Percentiles rank a stretch among this genome's conserved stretches.
Conservation (phyloP, 2,888 invertebrate genomes). For the Nymphalis urticae region DNA sequence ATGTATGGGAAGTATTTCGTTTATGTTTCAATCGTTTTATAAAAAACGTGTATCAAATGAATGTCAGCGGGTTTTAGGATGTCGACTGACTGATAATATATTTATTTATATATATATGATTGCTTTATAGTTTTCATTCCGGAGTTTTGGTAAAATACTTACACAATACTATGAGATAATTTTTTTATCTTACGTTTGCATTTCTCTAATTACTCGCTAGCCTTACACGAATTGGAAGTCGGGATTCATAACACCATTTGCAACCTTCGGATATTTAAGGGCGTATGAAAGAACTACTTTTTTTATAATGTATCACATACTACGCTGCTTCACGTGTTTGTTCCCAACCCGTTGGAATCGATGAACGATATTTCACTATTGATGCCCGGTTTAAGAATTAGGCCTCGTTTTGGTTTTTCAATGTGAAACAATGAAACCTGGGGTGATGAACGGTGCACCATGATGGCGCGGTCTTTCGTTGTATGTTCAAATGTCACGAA, state of each 20-base stretch:
- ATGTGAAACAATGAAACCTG: not conserved
- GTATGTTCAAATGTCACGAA: slow-evolving; percentile 45
- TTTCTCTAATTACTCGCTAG: slow-evolving; percentile 74
- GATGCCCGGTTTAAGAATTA: slow-evolving; percentile 23
- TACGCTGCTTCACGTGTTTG: slow-evolving; percentile 68
- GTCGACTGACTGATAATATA: slow-evolving; percentile 68
- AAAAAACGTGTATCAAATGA: slow-evolving; percentile 79
- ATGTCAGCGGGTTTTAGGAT: slow-evolving; percentile 72
- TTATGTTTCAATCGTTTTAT: slow-evolving; percentile 67
- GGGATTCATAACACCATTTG: slow-evolving; percentile 49
- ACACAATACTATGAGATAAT: slow-evolving; percentile 77
- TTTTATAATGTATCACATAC: slow-evolving; percentile 76
- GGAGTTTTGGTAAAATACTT: slow-evolving; percentile 80
- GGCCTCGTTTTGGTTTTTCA: slow-evolving; percentile 22
- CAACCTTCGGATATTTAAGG: slow-evolving; percentile 48
- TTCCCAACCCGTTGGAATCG: slow-evolving; percentile 60
- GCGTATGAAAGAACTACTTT: slow-evolving; percentile 63
- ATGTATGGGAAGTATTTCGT: slow-evolving; percentile 76
- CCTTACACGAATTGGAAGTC: slow-evolving; percentile 70
- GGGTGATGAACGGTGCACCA: slow-evolving; percentile 8
- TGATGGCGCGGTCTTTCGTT: slow-evolving; percentile 16
- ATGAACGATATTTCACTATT: not conserved
- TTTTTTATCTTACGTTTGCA: slow-evolving; percentile 73
- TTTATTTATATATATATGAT: slow-evolving; percentile 74
- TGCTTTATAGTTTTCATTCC: slow-evolving; percentile 73